Base-by-base conservation (phyloP, 2,888 invertebrate genomes). In the Pammene fasciana region DNA sequence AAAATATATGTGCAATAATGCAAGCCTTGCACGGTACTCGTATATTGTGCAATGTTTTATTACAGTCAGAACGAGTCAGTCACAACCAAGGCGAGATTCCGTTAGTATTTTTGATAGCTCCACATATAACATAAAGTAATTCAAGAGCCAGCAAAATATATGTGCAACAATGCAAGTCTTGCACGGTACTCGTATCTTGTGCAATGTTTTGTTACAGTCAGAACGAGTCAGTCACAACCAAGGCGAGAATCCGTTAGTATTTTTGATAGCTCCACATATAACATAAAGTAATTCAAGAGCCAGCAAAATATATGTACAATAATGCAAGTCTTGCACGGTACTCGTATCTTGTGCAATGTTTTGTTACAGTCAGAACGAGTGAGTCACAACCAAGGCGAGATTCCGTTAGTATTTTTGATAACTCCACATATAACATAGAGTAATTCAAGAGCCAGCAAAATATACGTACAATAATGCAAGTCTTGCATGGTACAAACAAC, bases 1-100 rank as follows among this genome's bases (percentile, higher is more conserved):
- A 55, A 10, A 38, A 55, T 34, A 54, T 13, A 14, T 55, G 38
- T 14, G 55, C 55, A 55, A 55, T 55, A 55, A 14, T 54, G 54
- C 36, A 55, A 9, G 36, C 5, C 36, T 55, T 55, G 55, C 55
- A 55, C 9, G 54, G 36, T 38, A 50, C 10, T 50, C 50, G 16
- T 16, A 55, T 36, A 36, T 38, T 38, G n/a, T 38, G 8, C 55
- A 38, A 38, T 55, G 55, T 55, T 38, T 55, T 55, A 55, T 55
- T 55, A 55, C 38, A 5, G n/a, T 38, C 38, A 14, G 10, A 7
- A 18, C 1, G 18, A 50, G 50, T 5, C 18, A 18, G 50, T 11
- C 18, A 50, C 11, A 6, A 18, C 48, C 8, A 11, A 11, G 18
- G 50, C 5, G 11, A 16, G 4, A 18, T 50, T 50, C 50, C 5